Conservation (phyloP, 1,140 invertebrate species). For the Procambarus virginalis region DNA sequence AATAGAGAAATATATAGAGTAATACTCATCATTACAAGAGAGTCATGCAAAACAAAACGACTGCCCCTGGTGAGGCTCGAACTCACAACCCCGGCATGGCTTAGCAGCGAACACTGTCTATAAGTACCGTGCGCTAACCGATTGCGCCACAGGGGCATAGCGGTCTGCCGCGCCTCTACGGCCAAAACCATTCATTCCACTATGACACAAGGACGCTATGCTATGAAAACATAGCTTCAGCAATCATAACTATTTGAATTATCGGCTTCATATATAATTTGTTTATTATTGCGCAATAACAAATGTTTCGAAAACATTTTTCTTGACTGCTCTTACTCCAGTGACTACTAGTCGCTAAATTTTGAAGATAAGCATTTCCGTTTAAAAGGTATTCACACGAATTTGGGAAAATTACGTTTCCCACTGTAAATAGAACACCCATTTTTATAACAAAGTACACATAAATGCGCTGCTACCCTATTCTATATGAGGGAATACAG, state of each 20-base stretch:
- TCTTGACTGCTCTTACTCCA: too few relatives aligned
- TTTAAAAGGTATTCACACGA: too few relatives aligned
- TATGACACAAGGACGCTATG: slow-evolving; percentile 36
- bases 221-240: slow-evolving; percentile 19
- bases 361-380: too few relatives aligned
- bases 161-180: background rate
- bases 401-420: too few relatives aligned
- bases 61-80: slow-evolving; percentile 56
- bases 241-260: background rate
- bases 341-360: too few relatives aligned
- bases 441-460: too few relatives aligned
- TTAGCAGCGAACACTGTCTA: slow-evolving; percentile 52
- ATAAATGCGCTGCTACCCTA: too few relatives aligned
- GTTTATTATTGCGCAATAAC: too few relatives aligned
- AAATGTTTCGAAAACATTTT: too few relatives aligned
- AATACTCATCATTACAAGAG: background rate
- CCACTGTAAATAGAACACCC: too few relatives aligned
- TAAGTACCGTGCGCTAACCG: slow-evolving; percentile 52
- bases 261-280: too few relatives aligned
- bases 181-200: slow-evolving; percentile 44
- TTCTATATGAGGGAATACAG: too few relatives aligned
- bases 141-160: slow-evolving; percentile 53
- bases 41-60: background rate
- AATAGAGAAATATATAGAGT: background rate
- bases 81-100: slow-evolving; percentile 57